phyloP scores from a whole-genome alignment of 2,888 invertebrate genomes.

The Sialis lutaria region DNA sequence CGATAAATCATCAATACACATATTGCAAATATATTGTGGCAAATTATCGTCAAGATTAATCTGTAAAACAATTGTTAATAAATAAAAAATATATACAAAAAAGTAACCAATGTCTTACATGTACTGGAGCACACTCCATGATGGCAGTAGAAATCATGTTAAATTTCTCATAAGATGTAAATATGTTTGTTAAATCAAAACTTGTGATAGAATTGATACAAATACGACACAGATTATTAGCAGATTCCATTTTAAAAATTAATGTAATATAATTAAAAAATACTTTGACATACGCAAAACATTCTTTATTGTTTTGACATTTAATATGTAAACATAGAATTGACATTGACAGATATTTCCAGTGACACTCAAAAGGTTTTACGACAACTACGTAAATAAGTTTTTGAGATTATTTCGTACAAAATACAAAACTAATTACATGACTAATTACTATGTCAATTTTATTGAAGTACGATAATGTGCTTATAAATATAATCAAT shows the following conservation, averaged over 20 bases:
- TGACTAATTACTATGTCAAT: no score
- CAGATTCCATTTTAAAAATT: no score
- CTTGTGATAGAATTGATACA: slow-evolving; percentile 1
- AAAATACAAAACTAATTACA: no score
- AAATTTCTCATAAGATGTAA: background rate
- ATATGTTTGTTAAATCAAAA: slow-evolving; percentile 2
- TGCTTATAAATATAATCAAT: no score
- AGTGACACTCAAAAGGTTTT: no score
- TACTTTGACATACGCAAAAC: background rate
- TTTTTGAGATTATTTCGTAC: no score
- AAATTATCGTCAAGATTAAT: background rate
- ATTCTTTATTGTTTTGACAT: background rate
- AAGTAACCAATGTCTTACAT: background rate
- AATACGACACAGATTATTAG: slow-evolving; percentile 1
- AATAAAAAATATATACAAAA: background rate
- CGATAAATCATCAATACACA: background rate
- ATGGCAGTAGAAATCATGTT: slow-evolving; percentile 1
- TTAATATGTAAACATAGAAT: background rate
- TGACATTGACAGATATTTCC: background rate
- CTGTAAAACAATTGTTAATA: background rate
- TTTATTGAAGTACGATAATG: no score
- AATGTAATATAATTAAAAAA: no score
- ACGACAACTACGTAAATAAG: no score
- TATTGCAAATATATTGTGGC: background rate
- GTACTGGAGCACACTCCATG: slow-evolving; percentile 4